Percentiles rank a stretch among this genome's conserved stretches.
Conservation (phyloP, 2,888 invertebrate genomes). For the Caenorhabditis japonica region DNA sequence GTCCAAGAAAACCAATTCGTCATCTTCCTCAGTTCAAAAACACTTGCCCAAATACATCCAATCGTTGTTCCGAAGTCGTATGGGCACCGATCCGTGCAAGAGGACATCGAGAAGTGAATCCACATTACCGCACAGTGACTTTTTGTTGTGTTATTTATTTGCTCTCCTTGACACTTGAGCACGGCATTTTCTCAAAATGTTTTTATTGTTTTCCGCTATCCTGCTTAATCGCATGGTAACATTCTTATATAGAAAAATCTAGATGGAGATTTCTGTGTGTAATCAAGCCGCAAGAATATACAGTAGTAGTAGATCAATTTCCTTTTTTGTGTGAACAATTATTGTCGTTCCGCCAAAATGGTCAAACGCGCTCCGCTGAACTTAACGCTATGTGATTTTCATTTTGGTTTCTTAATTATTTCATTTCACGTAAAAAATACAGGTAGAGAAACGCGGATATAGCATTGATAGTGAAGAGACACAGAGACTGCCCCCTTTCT, state of each 20-base stretch:
- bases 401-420: too few relatives aligned
- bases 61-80: slow-evolving; percentile 74
- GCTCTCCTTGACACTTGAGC: slow-evolving; percentile 5
- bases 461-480: too few relatives aligned
- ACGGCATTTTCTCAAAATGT: slow-evolving; percentile 19
- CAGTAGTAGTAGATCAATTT: too few relatives aligned
- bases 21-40: slow-evolving; percentile 72
- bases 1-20: slow-evolving; percentile 76
- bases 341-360: too few relatives aligned
- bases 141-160: slow-evolving; percentile 41
- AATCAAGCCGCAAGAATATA: too few relatives aligned
- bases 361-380: too few relatives aligned
- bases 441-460: too few relatives aligned
- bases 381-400: too few relatives aligned
- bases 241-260: not conserved
- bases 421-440: too few relatives aligned
- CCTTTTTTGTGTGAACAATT: too few relatives aligned
- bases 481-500: too few relatives aligned
- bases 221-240: slow-evolving; percentile 28
- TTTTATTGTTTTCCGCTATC: slow-evolving; percentile 11
- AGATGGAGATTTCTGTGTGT: too few relatives aligned
- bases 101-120: slow-evolving; percentile 66
- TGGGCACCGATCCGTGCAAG: slow-evolving; percentile 77
- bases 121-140: slow-evolving; percentile 54
- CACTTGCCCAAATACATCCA: slow-evolving; percentile 77